Conservation (phyloP, 2,113 vertebrate species). For the Grus americana region DNA sequence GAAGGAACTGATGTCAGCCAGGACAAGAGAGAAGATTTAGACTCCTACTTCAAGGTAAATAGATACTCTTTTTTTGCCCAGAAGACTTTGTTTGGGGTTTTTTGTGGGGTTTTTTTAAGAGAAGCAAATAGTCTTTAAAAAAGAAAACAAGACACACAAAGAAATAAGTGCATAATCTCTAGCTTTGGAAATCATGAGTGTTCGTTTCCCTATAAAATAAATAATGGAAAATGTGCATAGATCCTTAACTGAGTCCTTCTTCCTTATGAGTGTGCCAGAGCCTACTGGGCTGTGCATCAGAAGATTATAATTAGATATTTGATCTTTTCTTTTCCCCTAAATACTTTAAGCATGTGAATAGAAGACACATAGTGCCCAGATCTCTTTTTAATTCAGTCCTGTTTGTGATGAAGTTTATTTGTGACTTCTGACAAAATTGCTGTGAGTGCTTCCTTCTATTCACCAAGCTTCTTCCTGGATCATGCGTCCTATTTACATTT, state of each 20-base stretch:
- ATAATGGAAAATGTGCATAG: slow-evolving; percentile 71
- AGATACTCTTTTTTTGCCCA: not conserved
- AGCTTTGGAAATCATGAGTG: slow-evolving; percentile 67
- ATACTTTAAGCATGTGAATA: slow-evolving; percentile 4
- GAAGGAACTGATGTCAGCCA: not conserved
- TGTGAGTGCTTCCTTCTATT: slow-evolving; percentile 21
- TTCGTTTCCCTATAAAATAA: slow-evolving; percentile 66
- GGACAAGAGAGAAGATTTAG: not conserved
- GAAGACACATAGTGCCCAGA: slow-evolving; percentile 17
- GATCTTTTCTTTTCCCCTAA: slow-evolving; percentile 43
- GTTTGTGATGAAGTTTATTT: slow-evolving; percentile 24
- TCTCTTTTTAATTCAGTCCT: slow-evolving; percentile 16
- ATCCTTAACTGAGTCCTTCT: slow-evolving; percentile 15
- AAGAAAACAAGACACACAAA: not conserved
- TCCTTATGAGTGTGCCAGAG: slow-evolving; percentile 18
- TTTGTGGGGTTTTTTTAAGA: not conserved
- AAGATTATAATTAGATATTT: slow-evolving; percentile 54
- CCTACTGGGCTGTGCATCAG: slow-evolving; percentile 50
- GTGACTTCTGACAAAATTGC: slow-evolving; percentile 22
- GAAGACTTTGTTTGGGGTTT: not conserved
- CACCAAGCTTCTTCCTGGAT: not conserved
- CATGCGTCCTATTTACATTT: not conserved
- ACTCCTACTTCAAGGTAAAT: not conserved
- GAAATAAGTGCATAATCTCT: slow-evolving; percentile 8
- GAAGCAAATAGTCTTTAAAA: slow-evolving; percentile 18